Conservation (phyloP, 2,113 vertebrate genomes). For the Accipiter virgatus region DNA sequence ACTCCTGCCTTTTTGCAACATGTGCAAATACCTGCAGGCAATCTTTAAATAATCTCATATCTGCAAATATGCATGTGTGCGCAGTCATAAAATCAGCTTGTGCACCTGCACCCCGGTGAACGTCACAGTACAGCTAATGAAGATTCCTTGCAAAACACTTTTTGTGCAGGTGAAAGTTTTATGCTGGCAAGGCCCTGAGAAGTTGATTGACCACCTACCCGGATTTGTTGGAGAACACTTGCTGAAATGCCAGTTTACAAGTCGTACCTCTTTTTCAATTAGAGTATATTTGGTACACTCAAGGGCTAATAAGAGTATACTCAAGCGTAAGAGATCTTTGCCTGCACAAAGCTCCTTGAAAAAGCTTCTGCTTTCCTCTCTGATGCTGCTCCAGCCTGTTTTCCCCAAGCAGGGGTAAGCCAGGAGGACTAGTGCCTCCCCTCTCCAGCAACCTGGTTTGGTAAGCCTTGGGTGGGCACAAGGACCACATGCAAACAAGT, state of each 20-base stretch:
- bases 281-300: neutral
- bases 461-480: neutral
- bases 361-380: neutral
- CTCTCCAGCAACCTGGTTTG: too few species aligned
- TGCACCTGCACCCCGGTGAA: neutral
- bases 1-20: neutral
- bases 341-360: accelerated
- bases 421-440: accelerated
- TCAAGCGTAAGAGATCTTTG: neutral
- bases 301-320: neutral
- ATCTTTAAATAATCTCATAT: neutral
- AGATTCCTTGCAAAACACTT: neutral
- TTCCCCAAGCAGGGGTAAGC: neutral
- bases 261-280: neutral
- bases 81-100: neutral
- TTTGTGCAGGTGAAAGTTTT: neutral
- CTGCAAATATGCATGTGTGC: neutral
- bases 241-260: neutral
- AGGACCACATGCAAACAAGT: too few species aligned
- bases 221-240: neutral
- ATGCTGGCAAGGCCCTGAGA: neutral
- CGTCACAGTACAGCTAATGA: neutral
- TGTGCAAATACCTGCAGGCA: accelerated
- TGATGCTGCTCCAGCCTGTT: accelerated
- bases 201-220: neutral